Percentiles rank a stretch among this genome's conserved stretches.
These are phyloP conservation scores for Drosophila atripex DNA, from an alignment of 2,888 invertebrate species.

Conservation along the genomic window DNA sequence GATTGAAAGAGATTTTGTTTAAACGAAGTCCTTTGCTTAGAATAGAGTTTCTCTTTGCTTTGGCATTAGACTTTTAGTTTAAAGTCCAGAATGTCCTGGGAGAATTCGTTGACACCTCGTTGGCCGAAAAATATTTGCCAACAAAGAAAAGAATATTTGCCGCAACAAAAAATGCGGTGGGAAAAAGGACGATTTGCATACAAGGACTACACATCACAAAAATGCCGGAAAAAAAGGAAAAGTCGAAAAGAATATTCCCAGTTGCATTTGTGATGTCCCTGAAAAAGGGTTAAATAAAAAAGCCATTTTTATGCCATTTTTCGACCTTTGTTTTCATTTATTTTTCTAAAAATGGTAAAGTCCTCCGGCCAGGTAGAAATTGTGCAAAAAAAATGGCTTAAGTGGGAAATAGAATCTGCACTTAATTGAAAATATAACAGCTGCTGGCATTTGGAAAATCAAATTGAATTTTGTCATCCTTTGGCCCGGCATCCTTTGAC, in stretches of 20 bases:
- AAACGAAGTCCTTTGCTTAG: background rate
- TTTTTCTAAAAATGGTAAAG: constrained; percentile 51
- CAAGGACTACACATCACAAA: constrained; percentile 10
- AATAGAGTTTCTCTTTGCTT: background rate
- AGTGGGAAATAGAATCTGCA: background rate
- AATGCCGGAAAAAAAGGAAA: background rate
- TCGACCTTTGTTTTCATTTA: constrained; percentile 17
- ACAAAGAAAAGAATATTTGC: no score
- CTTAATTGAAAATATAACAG: constrained; percentile 26
- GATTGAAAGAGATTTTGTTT: constrained; percentile 38
- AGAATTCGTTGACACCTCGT: constrained; percentile 32
- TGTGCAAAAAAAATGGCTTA: constrained; percentile 22
- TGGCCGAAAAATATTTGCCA: background rate
- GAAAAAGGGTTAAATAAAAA: constrained; percentile 52
- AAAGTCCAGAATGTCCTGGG: background rate
- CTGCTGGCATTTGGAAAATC: background rate
- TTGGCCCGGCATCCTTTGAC: constrained; percentile 12
- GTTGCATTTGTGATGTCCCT: constrained; percentile 59
- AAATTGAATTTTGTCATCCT: constrained; percentile 24
- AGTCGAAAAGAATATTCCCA: constrained; percentile 30
- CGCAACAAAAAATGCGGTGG: background rate
- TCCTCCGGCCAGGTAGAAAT: constrained; percentile 29
- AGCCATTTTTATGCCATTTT: constrained; percentile 13
- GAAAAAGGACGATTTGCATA: constrained; percentile 31
- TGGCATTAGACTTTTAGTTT: background rate